Base-by-base conservation (phyloP, 2,113 vertebrate genomes). In the Orcinus orca region DNA sequence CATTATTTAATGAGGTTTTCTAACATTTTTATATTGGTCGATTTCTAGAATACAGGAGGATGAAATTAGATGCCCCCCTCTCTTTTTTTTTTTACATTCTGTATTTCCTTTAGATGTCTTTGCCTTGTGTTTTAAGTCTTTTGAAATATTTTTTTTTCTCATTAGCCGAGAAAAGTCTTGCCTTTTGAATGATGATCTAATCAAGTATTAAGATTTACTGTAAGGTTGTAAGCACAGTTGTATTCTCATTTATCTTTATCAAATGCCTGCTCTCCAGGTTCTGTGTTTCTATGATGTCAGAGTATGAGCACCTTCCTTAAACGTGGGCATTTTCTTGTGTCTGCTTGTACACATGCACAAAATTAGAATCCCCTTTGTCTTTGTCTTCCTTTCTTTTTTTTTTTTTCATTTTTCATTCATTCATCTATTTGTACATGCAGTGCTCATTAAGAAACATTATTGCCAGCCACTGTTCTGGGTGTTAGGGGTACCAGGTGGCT, bases 101-200 rank as follows among this genome's bases (percentile, higher is more conserved):
- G 41, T 70, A 25, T 80, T 96, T 76, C 47, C 63, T 83, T 84
- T 76, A 84, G 41, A 33, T 91, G 21, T 76, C 82, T 88, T 74
- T 95, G 55, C 60, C 58, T 82, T 85, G 3, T 77, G 70, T 93
- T 70, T 93, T 88, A 94, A 6, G 65, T 47, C 29, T 86, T 96
- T 82, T 89, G 38, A 83, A 82, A 67, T 74, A n/a, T 41, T 68
- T 84, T 77, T 68, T 84, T 92, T 89, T 85, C 8, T 92, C 8
- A 6, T 89, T 70, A 91, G 13, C 44, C 29, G 65, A 93, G 80
- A 47, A 77, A 88, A 89, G 15, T 67, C 74, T 65, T 92, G 31
- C 65, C 10, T 50, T 65, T 89, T 63, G 31, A 73, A 20, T 80
- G 18, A 13, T 79, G 55, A 79, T 47, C 23, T 50, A 76, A 71